phyloP scores from a whole-genome alignment of 2,113 vertebrate species.

The Actenoides hombroni region DNA sequence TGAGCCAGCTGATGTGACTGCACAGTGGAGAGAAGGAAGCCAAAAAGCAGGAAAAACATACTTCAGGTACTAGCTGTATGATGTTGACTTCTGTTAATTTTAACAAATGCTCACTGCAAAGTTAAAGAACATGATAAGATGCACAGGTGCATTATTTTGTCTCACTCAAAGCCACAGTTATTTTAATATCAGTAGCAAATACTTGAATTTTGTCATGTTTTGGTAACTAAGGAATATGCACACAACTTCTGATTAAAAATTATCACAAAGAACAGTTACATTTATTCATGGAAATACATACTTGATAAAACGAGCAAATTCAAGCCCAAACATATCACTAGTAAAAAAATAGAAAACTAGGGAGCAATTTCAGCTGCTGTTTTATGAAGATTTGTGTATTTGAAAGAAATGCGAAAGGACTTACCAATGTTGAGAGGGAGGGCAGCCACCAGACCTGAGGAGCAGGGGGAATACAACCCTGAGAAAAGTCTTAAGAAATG shows the following conservation, averaged over 20 bases:
- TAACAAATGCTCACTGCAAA: not conserved
- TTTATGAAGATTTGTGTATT: not conserved
- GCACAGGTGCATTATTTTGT: not conserved
- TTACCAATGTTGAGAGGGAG: not conserved
- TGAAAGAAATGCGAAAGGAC: not conserved
- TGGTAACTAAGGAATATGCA: not conserved
- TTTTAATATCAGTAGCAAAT: not conserved
- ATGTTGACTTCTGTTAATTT: not conserved
- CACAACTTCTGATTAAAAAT: not conserved
- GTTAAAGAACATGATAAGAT: not conserved
- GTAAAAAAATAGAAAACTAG: not conserved
- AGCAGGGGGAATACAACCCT: not conserved
- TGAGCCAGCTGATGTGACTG: slow-evolving; percentile 83
- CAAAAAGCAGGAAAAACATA: slow-evolving; percentile 81
- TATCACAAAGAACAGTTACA: fast-evolving
- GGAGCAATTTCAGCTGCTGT: not conserved
- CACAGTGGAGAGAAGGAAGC: slow-evolving; percentile 92
- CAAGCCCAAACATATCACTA: not conserved
- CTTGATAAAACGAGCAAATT: not conserved
- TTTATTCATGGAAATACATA: not conserved
- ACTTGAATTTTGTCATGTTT: not conserved
- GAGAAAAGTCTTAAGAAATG: not conserved
- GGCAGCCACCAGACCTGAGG: not conserved
- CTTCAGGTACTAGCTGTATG: slow-evolving; percentile 83
- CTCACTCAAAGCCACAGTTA: not conserved